Conservation (phyloP, 1,140 invertebrate species). For the Drosophila chauvacae region DNA sequence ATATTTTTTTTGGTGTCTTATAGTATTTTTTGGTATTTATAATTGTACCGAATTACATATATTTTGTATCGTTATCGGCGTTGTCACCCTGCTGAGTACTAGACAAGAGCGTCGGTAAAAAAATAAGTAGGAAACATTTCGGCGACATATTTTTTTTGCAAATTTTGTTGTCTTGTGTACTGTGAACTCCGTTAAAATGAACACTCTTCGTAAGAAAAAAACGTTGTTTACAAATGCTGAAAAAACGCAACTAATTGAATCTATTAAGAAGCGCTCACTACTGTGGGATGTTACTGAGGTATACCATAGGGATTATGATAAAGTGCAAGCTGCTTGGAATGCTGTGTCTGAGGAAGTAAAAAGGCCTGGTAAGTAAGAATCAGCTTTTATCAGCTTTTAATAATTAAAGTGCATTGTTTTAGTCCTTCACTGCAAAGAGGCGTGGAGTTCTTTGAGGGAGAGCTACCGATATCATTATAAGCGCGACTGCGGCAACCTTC, state of each 20-base stretch:
- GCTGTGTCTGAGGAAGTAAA: background rate
- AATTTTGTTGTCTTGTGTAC: constrained; percentile 1
- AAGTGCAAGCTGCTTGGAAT: background rate
- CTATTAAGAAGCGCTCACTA: background rate
- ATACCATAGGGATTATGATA: background rate
- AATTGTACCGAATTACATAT: background rate
- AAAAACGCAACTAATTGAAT: background rate
- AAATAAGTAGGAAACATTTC: background rate
- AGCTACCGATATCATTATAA: constrained; percentile 6
- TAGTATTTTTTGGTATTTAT: background rate
- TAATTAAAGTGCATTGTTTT: background rate
- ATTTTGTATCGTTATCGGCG: background rate
- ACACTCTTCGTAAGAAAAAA: background rate
- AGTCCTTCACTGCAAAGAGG: background rate
- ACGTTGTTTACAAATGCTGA: background rate
- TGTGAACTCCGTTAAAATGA: background rate
- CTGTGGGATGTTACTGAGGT: background rate
- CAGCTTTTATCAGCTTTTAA: background rate
- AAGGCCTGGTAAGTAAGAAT: background rate
- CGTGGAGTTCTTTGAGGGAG: background rate
- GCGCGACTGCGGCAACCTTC: background rate
- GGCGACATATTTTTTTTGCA: background rate
- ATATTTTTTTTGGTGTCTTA: too few relatives aligned
- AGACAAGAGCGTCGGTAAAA: background rate
- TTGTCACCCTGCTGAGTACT: background rate